phyloP scores from a whole-genome alignment of 2,113 vertebrate genomes.

The Carettochelys insculpta region DNA sequence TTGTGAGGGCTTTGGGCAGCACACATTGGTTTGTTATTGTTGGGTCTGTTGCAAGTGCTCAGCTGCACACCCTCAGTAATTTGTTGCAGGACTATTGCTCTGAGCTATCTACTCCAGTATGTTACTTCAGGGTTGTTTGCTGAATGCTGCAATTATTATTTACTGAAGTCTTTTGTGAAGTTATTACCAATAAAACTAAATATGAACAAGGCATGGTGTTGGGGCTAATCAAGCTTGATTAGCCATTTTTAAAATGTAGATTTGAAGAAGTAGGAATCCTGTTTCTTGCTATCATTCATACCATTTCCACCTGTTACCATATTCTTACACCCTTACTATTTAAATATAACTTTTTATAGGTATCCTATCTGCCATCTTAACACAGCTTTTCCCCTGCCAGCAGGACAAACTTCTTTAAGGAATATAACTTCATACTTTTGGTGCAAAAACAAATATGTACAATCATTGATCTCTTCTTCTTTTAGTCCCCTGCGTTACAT shows the following conservation, averaged over 20 bases:
- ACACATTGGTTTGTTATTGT: slow-evolving; percentile 70
- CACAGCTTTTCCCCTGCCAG: slow-evolving; percentile 42
- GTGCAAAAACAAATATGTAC: slow-evolving; percentile 22
- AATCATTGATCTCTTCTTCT: slow-evolving; percentile 21
- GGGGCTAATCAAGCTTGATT: slow-evolving; percentile 28
- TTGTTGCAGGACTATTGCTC: slow-evolving; percentile 66
- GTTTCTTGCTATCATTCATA: slow-evolving; percentile 35
- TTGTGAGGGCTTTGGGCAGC: neutral
- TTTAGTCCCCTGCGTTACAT: too few species aligned
- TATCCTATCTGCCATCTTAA: slow-evolving; percentile 61
- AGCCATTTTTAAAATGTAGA: neutral
- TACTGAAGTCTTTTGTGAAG: slow-evolving; percentile 59
- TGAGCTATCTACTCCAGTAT: slow-evolving; percentile 41
- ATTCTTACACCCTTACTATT: slow-evolving; percentile 64
- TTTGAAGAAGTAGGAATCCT: slow-evolving; percentile 49
- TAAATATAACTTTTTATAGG: slow-evolving; percentile 61
- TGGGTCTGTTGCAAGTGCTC: slow-evolving; percentile 54
- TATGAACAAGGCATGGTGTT: slow-evolving; percentile 39
- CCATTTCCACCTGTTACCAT: slow-evolving; percentile 66
- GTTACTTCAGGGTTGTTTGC: slow-evolving; percentile 41
- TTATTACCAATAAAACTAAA: slow-evolving; percentile 35
- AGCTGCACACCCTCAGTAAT: slow-evolving; percentile 57
- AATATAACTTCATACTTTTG: slow-evolving; percentile 59
- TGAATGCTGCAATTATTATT: slow-evolving; percentile 5
- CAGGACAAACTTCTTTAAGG: slow-evolving; percentile 60